Evolutionary conservation across 2,888 invertebrate genomes (phyloP), one percentile per base, ranked within the genome.

Genomic region (Prosopocoilus inquinatus): DNA sequence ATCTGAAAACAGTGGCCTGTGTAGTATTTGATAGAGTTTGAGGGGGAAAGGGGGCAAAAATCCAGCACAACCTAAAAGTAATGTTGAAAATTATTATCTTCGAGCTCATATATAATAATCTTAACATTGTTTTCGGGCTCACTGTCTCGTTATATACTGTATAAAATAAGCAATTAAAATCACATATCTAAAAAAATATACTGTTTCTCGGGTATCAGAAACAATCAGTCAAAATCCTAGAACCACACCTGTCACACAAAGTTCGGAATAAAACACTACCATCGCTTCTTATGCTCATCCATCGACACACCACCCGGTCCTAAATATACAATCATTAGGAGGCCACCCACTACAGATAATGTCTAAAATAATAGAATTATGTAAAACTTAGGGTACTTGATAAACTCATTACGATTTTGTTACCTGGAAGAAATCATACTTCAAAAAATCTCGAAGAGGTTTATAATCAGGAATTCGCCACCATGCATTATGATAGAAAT

Each of bases 381-480:
- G 36, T 16, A 36, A 46, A 33, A 39, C n/a, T 41, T 28, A 20
- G 38, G 43, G 16, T 39, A 44, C 12, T 16, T 3, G 32, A 13
- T 50, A 33, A 49, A 43, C n/a, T 7, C 9, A 35, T 44, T 34
- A 44, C 47, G 45, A 53, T 46, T 8, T 46, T 70, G 73, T 79
- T 77, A 94, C 94, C 88, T 99, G 99, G 90, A 99, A 99, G 84
- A 99, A 99, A 80, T 99, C 99, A 75, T 99, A 99, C 84, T 99
- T 99, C 66, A 99, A 88, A 82, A 99, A 99, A 81, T 99, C 99
- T 76, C 99, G 84, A 67, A 98, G 88, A 51, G 97, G 96, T 72
- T 95, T 95, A 78, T 96, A 92, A 5, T 91, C 85, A 2, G 97
- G 96, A 74, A 98, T 90, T 69, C 86, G 85, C 99, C 99, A 99